A percentile compares a stretch with the other conserved stretches of the same genome.
phyloP scores from a whole-genome alignment of 1,140 invertebrate genomes.

The Calosoma granatense region DNA sequence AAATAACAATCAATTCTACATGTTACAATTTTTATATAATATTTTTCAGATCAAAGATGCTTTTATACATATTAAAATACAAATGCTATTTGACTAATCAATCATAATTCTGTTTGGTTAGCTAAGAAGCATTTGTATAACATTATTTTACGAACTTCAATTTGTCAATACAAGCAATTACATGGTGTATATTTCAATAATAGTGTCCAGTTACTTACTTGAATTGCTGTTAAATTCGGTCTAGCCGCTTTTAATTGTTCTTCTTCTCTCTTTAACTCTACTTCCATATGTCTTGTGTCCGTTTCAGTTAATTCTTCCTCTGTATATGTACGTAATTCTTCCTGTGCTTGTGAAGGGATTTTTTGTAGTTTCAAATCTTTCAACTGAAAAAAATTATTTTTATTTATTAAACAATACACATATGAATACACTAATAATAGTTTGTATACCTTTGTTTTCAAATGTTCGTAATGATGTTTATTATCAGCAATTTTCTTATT shows the following conservation, averaged over 20 bases:
- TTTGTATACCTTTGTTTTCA: slow-evolving; percentile 36
- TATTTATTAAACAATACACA: not conserved
- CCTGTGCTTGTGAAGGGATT: slow-evolving; percentile 45
- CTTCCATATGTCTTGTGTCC: slow-evolving; percentile 48
- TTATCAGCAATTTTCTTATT: slow-evolving; percentile 55
- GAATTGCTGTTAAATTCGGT: slow-evolving; percentile 72
- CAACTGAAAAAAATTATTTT: slow-evolving; percentile 38
- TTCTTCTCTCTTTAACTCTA: slow-evolving; percentile 52
- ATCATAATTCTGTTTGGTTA: too few species aligned
- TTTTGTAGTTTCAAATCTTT: slow-evolving; percentile 54
- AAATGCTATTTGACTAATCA: not conserved
- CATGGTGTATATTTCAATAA: too few species aligned
- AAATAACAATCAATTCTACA: not conserved
- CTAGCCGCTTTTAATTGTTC: slow-evolving; percentile 56
- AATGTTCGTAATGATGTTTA: slow-evolving; percentile 41
- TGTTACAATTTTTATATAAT: slow-evolving; percentile 11
- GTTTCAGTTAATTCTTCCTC: slow-evolving; percentile 59
- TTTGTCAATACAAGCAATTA: too few species aligned
- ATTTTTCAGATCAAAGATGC: too few species aligned
- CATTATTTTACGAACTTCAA: too few species aligned
- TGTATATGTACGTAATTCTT: slow-evolving; percentile 44
- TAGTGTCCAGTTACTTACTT: slow-evolving; percentile 40
- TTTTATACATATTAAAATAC: too few species aligned
- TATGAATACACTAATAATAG: not conserved
- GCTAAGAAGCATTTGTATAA: too few species aligned